phyloP scores from a whole-genome alignment of 2,888 invertebrate species.

The Ceriagrion tenellum region DNA sequence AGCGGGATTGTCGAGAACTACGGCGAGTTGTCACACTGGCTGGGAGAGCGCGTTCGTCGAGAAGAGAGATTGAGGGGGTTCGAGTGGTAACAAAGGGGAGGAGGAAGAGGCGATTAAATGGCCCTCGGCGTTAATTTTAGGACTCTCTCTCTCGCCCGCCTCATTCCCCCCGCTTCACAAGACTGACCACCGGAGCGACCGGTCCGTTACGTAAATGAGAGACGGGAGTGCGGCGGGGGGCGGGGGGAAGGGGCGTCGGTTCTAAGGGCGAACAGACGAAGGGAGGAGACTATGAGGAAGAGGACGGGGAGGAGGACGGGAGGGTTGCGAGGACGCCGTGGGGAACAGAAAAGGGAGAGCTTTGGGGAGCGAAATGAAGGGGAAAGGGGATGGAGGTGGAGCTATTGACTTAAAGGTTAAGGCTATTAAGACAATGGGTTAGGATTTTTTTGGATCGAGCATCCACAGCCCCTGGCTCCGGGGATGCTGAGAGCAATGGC shows the following conservation, averaged over 20 bases:
- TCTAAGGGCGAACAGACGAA: not conserved
- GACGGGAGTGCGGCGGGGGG: not conserved
- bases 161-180: not conserved
- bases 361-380: not conserved
- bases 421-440: constrained; percentile 44
- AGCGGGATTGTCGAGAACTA: constrained; percentile 27
- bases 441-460: not conserved
- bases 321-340: not conserved
- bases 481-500: not conserved
- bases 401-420: constrained; percentile 46
- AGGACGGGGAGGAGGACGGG: not conserved
- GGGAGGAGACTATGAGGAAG: not conserved
- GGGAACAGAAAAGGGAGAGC: not conserved
- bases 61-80: constrained; percentile 24
- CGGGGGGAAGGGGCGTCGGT: not conserved
- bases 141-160: not conserved
- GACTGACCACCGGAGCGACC: constrained; percentile 62
- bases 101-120: constrained; percentile 58
- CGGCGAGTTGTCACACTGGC: constrained; percentile 45
- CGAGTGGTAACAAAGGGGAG: constrained; percentile 40
- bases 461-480: not conserved
- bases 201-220: constrained; percentile 57
- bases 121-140: constrained; percentile 66
- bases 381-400: not conserved
- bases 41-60: not conserved